A percentile compares a stretch with the other conserved stretches of the same genome.
Conservation (phyloP, 2,113 vertebrate genomes). For the Micronycteris hirsuta region DNA sequence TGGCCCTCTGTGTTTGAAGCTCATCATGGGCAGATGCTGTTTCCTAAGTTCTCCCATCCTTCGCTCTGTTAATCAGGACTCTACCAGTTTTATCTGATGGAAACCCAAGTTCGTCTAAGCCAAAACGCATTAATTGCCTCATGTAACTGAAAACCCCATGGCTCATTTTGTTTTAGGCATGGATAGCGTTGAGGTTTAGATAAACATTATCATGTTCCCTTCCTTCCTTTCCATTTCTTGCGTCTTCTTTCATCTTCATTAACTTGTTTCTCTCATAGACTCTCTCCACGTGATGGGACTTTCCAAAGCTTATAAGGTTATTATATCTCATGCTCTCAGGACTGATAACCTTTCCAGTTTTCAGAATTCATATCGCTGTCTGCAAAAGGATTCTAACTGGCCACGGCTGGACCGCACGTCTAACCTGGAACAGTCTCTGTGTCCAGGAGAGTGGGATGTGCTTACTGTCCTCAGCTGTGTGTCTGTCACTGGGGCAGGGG, state of each 20-base stretch:
- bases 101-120: not conserved
- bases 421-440: not conserved
- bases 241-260: not conserved
- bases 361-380: not conserved
- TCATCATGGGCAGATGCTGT: not conserved
- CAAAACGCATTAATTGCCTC: not conserved
- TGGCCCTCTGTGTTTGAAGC: not conserved
- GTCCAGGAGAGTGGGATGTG: not conserved
- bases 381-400: not conserved
- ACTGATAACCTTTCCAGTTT: not conserved
- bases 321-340: not conserved
- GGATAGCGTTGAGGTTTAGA: not conserved
- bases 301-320: not conserved
- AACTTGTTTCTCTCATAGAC: not conserved
- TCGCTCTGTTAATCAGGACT: not conserved
- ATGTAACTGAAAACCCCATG: not conserved
- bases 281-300: not conserved
- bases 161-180: not conserved
- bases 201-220: not conserved
- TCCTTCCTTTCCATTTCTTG: not conserved
- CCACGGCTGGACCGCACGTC: not conserved
- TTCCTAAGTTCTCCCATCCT: not conserved
- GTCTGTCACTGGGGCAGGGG: not conserved
- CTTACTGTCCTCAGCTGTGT: not conserved
- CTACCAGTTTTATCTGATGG: not conserved